Evolutionary conservation across 2,888 invertebrate species (phyloP), one percentile per base, ranked within the genome.

Genomic region (Pandemis corylana): DNA sequence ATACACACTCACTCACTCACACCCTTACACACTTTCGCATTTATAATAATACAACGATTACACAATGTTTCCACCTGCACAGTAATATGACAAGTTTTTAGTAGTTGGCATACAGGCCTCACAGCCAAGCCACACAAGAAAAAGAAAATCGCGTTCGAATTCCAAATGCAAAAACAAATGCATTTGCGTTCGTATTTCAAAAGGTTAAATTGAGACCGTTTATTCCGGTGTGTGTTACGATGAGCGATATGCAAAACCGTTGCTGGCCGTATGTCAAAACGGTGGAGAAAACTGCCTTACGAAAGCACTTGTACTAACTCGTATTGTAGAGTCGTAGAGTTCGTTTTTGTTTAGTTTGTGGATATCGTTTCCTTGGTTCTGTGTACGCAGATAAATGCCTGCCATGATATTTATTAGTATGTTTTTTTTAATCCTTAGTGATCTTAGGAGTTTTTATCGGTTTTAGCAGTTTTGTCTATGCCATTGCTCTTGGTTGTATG

Each of bases 141-240:
- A 46, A 46, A 46, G 12, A 46, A 12, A 46, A 36, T 36, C 56
- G 5, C 56, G 56, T 56, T 56, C 20, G 20, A 56, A 56, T 56
- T 62, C 10, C 62, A n/a, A 62, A 49, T 59, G 59, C 61, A 53
- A 53, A 67, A n/a, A 67, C 51, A 53, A 67, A 59, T 59, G 61
- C 36, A 41, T 56, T 63, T 46, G 28, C 51, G 20, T 72, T 63
- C 53, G 28, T 44, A 72, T 63, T 63, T 68, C 68, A 44, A 65
- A 72, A 72, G 49, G 71, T 63, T 68, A 72, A 68, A 72, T 72
- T 68, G 63, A 72, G 68, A 20, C 68, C 44, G 72, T 72, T 68
- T 53, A 72, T 68, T 72, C 72, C 72, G 72, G 72, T 72, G 72
- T 72, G 68, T 72, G 72, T 72, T 72, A 56, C 68, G 72, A 72